Percentiles rank a stretch among this genome's conserved stretches.
Evolutionary conservation across 2,113 vertebrate genomes (phyloP).

Genomic region (Tyto alba): DNA sequence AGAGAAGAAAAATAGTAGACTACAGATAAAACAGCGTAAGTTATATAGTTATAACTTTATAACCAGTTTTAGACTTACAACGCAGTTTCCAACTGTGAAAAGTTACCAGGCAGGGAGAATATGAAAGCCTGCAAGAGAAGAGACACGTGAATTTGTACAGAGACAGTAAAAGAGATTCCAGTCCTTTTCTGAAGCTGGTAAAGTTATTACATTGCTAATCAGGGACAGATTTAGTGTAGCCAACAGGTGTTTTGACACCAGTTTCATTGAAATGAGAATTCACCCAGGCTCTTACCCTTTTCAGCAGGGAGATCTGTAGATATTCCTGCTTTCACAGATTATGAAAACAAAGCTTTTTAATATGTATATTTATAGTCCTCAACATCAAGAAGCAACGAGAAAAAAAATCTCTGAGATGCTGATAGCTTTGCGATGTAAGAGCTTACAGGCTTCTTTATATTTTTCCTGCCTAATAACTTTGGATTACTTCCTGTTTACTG

Average conservation of each 20-base stretch:
- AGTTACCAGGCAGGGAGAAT: background rate
- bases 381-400: background rate
- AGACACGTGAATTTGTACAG: background rate
- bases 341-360: slow-evolving; percentile 36
- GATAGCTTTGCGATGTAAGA: background rate
- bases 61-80: background rate
- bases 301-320: background rate
- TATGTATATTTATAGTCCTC: background rate
- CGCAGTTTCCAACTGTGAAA: background rate
- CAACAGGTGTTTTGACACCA: background rate
- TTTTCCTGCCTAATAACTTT: slow-evolving; percentile 19
- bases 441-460: background rate
- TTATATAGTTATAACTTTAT: background rate
- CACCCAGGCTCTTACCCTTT: background rate
- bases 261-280: background rate
- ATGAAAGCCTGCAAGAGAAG: background rate
- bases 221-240: background rate
- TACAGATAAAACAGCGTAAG: background rate
- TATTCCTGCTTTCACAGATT: background rate
- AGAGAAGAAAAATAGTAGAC: background rate
- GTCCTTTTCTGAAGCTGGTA: background rate
- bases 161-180: background rate
- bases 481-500: slow-evolving; percentile 51
- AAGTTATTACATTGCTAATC: background rate
- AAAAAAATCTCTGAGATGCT: background rate